Percentiles rank a stretch among this genome's conserved stretches.
phyloP scores from a whole-genome alignment of 2,888 invertebrate genomes.

The Synergus umbraculus region DNA sequence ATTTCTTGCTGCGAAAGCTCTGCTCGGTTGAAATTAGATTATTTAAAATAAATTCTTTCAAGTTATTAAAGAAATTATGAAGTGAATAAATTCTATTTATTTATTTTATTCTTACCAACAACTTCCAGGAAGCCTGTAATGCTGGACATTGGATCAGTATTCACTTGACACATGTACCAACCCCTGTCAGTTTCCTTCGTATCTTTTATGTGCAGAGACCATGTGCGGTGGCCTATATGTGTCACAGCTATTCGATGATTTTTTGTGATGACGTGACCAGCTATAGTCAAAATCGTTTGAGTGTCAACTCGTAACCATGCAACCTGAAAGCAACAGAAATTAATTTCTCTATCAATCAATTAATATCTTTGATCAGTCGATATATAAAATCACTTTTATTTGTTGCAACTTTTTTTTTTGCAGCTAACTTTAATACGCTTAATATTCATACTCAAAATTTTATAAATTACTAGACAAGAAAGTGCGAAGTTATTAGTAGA shows the following conservation, averaged over 20 bases:
- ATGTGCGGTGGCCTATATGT: slow-evolving; percentile 77
- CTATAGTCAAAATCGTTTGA: slow-evolving; percentile 79
- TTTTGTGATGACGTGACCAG: slow-evolving; percentile 78
- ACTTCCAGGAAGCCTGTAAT: slow-evolving; percentile 79
- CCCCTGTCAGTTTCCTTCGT: slow-evolving; percentile 78
- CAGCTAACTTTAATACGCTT: too few species aligned
- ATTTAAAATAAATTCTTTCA: background rate
- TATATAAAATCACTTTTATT: too few species aligned
- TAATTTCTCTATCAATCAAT: slow-evolving; percentile 7
- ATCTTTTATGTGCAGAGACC: slow-evolving; percentile 78
- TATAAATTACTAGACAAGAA: background rate
- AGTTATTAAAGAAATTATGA: too few species aligned
- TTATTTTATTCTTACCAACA: slow-evolving; percentile 74
- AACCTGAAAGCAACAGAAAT: slow-evolving; percentile 71
- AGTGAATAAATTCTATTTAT: background rate
- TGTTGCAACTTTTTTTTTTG: too few species aligned
- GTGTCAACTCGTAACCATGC: slow-evolving; percentile 79
- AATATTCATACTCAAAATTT: background rate
- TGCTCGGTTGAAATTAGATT: background rate
- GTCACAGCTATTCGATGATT: slow-evolving; percentile 78
- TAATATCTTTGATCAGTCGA: too few species aligned
- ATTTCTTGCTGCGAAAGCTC: background rate
- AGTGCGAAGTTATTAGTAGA: slow-evolving; percentile 29
- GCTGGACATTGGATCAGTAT: slow-evolving; percentile 79
- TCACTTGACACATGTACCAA: slow-evolving; percentile 77